A percentile compares a stretch with the other conserved stretches of the same genome.
These are phyloP conservation scores for Trachelus troglodyta DNA, from an alignment of 2,888 invertebrate genomes.

Conservation along the genomic window DNA sequence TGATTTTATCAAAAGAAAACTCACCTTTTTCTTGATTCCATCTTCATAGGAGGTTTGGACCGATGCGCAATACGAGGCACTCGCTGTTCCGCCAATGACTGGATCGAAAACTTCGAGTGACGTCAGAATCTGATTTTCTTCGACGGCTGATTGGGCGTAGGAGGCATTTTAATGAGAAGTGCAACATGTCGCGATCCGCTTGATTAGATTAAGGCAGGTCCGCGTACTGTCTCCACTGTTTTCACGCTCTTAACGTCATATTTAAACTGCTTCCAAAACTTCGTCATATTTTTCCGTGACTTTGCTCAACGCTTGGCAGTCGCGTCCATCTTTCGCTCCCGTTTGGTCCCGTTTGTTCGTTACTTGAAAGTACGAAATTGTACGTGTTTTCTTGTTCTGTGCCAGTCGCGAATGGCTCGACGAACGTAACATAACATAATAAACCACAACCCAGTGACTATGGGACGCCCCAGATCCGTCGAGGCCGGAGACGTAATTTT, in stretches of 20 bases:
- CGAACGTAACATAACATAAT: no score
- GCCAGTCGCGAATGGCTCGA: no score
- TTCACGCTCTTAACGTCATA: conserved; percentile 14
- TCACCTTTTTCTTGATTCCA: no score
- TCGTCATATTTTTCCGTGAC: background rate
- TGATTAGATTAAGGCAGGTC: conserved; percentile 48
- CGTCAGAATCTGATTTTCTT: background rate
- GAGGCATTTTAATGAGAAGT: conserved; percentile 36
- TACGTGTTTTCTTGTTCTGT: no score
- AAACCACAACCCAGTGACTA: conserved; percentile 49
- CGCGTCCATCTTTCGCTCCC: no score
- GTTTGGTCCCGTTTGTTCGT: no score
- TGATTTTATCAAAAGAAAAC: no score
- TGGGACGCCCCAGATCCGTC: conserved; percentile 41
- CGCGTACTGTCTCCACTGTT: conserved; percentile 25
- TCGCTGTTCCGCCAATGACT: background rate
- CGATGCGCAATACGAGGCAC: no score
- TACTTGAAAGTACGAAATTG: no score
- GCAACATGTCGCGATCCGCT: conserved; percentile 52
- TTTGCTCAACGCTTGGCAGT: no score
- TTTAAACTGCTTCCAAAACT: background rate
- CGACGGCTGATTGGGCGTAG: conserved; percentile 21
- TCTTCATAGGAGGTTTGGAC: no score
- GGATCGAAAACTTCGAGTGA: background rate
- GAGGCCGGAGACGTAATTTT: conserved; percentile 27